Evolutionary conservation across 2,113 vertebrate genomes (phyloP).

Genomic region (Leptobrachium leishanense): DNA sequence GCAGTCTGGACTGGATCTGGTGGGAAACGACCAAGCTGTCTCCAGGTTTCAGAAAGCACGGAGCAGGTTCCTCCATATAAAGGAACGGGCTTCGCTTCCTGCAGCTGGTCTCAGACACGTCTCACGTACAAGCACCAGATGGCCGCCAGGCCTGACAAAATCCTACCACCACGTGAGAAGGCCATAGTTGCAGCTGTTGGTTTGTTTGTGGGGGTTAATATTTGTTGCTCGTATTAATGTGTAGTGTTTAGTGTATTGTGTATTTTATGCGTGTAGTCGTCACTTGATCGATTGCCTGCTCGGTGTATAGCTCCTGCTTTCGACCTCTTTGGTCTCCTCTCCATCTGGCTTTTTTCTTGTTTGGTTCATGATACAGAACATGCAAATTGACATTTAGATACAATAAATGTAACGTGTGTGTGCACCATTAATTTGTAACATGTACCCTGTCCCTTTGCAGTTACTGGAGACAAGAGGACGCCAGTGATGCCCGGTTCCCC

Average conservation of each 20-base stretch:
- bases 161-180: background rate
- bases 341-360: too few species aligned
- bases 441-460: conserved; percentile 63
- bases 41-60: background rate
- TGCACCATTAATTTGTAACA: background rate
- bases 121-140: background rate
- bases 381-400: too few species aligned
- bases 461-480: conserved; percentile 89
- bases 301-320: too few species aligned
- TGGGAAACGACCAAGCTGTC: background rate
- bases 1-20: background rate
- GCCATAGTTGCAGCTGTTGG: background rate
- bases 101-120: background rate
- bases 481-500: conserved; percentile 98
- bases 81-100: background rate
- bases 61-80: background rate
- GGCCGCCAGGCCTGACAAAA: background rate
- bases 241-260: background rate
- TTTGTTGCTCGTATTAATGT: too few species aligned
- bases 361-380: too few species aligned
- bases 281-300: too few species aligned
- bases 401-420: too few species aligned
- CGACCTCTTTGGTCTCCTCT: too few species aligned
- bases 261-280: background rate
- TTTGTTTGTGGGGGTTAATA: background rate